phyloP scores from a whole-genome alignment of 2,888 invertebrate species.

The Argyresthia goedartella region DNA sequence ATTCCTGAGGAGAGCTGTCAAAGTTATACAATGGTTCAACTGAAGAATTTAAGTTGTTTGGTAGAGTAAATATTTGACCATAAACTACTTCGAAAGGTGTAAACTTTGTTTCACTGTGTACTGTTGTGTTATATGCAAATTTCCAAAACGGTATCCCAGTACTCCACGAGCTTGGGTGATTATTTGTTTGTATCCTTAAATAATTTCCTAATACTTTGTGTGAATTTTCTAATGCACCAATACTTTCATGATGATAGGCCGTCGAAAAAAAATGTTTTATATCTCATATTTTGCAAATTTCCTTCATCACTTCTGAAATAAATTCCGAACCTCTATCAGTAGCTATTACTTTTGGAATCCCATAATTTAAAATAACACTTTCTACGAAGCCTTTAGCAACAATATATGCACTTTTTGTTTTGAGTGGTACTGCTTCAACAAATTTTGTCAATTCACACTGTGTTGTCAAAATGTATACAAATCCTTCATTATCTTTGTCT shows the following conservation, averaged over 20 bases:
- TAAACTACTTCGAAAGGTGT: neutral
- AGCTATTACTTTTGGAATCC: neutral
- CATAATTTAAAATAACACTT: neutral
- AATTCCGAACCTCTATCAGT: conserved; percentile 1
- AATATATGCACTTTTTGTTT: neutral
- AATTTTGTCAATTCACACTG: neutral
- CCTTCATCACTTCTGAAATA: neutral
- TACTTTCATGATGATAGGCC: conserved; percentile 2
- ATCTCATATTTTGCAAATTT: neutral
- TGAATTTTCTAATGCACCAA: conserved; percentile 2
- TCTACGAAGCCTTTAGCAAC: neutral
- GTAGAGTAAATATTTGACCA: neutral
- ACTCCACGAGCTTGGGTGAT: neutral
- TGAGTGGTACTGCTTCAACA: neutral
- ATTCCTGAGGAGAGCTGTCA: neutral
- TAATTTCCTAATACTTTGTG: neutral
- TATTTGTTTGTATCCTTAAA: neutral
- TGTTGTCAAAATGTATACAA: neutral
- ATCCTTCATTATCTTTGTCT: neutral
- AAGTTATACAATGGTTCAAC: neutral
- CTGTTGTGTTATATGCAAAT: neutral
- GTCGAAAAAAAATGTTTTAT: neutral
- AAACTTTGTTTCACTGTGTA: neutral
- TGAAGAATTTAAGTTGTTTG: neutral
- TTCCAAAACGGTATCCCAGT: conserved; percentile 1